Conservation (phyloP, 2,113 vertebrate species). For the Aldabrachelys gigantea region DNA sequence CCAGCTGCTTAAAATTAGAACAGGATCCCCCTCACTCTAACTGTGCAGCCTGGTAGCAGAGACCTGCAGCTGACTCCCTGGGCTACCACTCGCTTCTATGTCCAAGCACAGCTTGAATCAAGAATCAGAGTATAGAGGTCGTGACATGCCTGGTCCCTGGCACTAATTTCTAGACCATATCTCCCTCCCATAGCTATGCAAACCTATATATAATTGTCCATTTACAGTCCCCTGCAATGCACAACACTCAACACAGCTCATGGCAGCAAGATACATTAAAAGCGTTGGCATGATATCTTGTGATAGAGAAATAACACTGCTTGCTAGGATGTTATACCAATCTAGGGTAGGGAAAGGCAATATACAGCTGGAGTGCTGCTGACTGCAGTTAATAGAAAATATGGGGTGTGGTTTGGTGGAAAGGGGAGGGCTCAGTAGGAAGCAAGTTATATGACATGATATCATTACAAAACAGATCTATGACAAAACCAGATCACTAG, state of each 20-base stretch:
- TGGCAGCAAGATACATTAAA: neutral
- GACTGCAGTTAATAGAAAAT: neutral
- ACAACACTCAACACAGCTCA: neutral
- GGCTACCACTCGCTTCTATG: neutral
- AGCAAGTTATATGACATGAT: neutral
- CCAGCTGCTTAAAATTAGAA: neutral
- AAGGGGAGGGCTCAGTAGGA: neutral
- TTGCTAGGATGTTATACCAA: neutral
- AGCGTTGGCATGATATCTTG: neutral
- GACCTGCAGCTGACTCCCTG: neutral
- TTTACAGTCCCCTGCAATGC: neutral
- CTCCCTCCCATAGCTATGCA: neutral
- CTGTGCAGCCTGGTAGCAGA: neutral
- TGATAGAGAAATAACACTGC: neutral
- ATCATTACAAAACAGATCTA: neutral
- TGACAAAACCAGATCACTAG: neutral
- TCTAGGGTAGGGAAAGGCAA: neutral
- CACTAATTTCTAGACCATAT: fast-evolving
- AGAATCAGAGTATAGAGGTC: neutral
- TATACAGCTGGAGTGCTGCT: neutral
- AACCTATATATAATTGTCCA: neutral
- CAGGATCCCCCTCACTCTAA: neutral
- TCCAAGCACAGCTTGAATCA: neutral
- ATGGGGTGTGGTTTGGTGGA: fast-evolving
- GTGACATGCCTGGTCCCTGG: neutral